Evolutionary conservation across 2,797 vertebrate species (phyloP).

Genomic region (Catostomus latipinnis): DNA sequence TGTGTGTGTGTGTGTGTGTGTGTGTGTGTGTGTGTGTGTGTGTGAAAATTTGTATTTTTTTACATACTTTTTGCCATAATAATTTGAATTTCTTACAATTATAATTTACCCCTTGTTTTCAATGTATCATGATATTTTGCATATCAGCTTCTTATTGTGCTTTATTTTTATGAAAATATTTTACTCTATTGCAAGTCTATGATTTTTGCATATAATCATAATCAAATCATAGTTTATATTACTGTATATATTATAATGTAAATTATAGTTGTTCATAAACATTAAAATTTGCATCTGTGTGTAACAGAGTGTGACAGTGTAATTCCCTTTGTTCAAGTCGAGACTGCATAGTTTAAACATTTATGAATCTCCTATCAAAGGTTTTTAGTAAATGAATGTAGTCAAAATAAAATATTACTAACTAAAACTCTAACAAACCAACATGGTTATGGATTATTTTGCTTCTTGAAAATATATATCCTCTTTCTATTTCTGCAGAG

Average conservation of each 20-base stretch:
- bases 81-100: no score
- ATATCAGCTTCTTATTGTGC: neutral
- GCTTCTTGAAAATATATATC: neutral
- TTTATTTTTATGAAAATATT: neutral
- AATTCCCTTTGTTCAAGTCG: neutral
- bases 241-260: neutral
- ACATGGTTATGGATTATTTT: neutral
- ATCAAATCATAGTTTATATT: neutral
- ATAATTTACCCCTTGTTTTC: neutral
- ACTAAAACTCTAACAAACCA: neutral
- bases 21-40: no score
- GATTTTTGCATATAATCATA: constrained; percentile 19
- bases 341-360: neutral
- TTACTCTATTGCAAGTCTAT: neutral
- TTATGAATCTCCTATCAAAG: neutral
- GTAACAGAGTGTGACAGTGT: neutral
- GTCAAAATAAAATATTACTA: neutral
- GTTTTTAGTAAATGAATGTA: neutral
- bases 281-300: constrained; percentile 9
- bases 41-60: no score
- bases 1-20: no score
- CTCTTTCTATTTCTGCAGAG: neutral
- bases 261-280: constrained; percentile 23
- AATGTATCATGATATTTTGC: neutral
- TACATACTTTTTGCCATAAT: no score